These are phyloP conservation scores for Lysandra coridon DNA, from an alignment of 2,888 invertebrate species.

Conservation along the genomic window DNA sequence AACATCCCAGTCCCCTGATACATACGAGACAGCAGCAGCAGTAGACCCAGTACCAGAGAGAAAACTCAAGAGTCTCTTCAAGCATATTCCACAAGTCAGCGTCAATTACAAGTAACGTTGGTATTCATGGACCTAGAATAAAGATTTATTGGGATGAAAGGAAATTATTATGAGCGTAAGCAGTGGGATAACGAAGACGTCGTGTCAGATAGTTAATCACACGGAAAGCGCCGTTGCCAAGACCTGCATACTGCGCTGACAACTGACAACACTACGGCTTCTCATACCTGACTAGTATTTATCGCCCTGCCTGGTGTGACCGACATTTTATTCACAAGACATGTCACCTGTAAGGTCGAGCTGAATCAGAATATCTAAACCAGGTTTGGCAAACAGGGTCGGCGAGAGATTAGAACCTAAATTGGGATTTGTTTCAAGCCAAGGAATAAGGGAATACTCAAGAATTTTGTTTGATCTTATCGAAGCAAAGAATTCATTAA, in stretches of 20 bases:
- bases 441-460: too few species aligned
- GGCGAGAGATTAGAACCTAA: neutral
- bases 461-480: too few species aligned
- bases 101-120: neutral
- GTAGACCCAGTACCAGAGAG: neutral
- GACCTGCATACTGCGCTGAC: neutral
- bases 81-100: neutral
- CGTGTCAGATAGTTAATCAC: constrained; percentile 14
- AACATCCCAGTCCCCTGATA: neutral
- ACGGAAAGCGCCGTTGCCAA: constrained; percentile 26
- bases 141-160: neutral
- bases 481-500: too few species aligned
- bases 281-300: neutral
- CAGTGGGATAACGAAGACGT: neutral
- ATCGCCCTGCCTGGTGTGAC: neutral
- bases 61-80: neutral
- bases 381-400: neutral
- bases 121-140: neutral
- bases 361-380: neutral
- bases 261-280: constrained; percentile 8
- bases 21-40: neutral
- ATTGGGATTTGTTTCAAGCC: too few species aligned
- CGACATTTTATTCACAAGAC: neutral
- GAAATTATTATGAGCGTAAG: neutral
- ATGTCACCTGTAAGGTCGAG: neutral